These are phyloP conservation scores for Alcis repandata DNA, from an alignment of 2,888 invertebrate genomes.

Conservation along the genomic window DNA sequence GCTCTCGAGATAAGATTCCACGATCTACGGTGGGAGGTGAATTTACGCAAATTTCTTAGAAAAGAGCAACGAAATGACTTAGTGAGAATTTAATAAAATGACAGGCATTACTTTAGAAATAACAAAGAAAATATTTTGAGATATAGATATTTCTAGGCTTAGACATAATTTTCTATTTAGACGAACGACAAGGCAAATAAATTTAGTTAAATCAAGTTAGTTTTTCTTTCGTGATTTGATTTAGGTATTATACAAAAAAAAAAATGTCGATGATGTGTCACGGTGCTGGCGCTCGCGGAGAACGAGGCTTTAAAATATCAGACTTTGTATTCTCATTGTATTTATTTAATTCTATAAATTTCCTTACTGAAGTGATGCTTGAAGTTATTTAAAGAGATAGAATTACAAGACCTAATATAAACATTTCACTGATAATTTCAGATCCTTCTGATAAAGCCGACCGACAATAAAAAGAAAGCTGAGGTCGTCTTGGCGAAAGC, in stretches of 20 bases:
- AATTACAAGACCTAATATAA: background rate
- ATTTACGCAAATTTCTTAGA: slow-evolving; percentile 24
- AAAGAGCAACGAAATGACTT: background rate
- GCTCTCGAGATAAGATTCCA: slow-evolving; percentile 20
- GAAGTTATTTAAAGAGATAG: background rate
- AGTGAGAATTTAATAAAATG: background rate
- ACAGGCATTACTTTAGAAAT: no score
- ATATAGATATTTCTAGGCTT: no score
- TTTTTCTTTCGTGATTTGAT: no score
- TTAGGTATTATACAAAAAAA: no score
- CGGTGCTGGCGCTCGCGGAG: no score
- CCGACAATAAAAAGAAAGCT: slow-evolving; percentile 12
- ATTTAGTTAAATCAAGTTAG: no score
- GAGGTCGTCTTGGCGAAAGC: slow-evolving; percentile 13
- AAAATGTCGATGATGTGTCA: no score
- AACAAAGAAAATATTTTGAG: no score
- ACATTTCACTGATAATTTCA: background rate
- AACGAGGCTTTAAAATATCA: no score
- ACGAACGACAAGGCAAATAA: no score
- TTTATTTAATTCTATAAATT: background rate
- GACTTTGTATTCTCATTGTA: no score
- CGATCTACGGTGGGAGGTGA: slow-evolving; percentile 3
- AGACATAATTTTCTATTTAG: no score
- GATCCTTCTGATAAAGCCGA: background rate
- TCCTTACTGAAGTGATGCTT: background rate